phyloP scores from a whole-genome alignment of 2,797 vertebrate genomes.

The Morelia viridis region DNA sequence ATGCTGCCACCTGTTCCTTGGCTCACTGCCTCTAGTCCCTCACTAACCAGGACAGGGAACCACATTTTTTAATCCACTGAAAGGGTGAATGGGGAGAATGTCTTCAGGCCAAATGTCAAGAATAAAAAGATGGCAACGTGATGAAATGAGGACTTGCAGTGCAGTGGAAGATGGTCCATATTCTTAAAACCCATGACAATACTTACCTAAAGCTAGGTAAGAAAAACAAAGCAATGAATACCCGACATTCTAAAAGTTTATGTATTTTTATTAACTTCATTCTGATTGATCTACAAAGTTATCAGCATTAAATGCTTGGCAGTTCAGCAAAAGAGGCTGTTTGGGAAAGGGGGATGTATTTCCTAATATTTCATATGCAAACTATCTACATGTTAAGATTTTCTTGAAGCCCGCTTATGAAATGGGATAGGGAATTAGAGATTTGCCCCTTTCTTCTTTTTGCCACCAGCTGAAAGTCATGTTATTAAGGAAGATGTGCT shows the following conservation, averaged over 20 bases:
- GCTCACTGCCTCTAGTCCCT: background rate
- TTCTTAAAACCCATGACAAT: no score
- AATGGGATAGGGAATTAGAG: no score
- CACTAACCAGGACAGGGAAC: background rate
- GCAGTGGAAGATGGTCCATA: background rate
- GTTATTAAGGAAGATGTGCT: no score
- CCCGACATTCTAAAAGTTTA: fast-evolving
- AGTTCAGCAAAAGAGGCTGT: no score
- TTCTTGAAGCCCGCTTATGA: no score
- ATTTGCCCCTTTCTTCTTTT: no score
- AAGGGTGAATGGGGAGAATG: background rate
- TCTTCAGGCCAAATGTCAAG: background rate
- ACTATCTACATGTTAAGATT: no score
- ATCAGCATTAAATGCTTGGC: no score
- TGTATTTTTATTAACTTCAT: conserved; percentile 9
- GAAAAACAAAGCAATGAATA: background rate
- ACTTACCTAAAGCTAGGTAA: background rate
- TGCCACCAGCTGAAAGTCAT: no score
- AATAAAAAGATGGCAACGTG: background rate
- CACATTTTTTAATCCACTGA: background rate
- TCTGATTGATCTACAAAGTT: background rate
- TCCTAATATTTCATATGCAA: no score
- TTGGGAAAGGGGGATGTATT: no score
- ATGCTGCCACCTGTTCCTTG: background rate
- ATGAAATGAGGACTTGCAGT: background rate